Evolutionary conservation across 2,113 vertebrate species (phyloP).

Genomic region (Candoia aspera): DNA sequence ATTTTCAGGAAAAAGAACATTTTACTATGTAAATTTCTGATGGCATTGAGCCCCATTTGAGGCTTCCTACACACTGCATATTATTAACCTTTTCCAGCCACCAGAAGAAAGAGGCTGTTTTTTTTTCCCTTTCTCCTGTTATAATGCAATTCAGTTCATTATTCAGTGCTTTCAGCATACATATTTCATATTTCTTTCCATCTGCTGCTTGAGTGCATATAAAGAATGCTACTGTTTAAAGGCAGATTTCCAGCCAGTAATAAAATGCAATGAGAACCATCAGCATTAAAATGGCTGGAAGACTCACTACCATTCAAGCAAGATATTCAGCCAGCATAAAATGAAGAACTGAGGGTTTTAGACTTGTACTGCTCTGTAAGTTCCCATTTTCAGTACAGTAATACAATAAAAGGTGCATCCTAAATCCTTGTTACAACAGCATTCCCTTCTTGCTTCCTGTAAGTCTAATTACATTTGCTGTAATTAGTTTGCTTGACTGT

Average conservation of each 20-base stretch:
- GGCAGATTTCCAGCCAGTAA: background rate
- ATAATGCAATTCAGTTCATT: slow-evolving; percentile 17
- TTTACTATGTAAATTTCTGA: background rate
- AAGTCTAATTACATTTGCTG: slow-evolving; percentile 12
- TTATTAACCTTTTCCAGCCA: slow-evolving; percentile 1
- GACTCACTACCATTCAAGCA: background rate
- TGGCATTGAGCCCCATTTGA: background rate
- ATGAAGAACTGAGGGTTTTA: background rate
- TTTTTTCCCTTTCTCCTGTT: background rate
- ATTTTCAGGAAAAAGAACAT: background rate
- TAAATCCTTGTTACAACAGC: background rate
- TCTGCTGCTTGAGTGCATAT: background rate
- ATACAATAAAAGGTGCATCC: background rate
- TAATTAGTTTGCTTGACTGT: background rate
- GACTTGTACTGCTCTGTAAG: background rate
- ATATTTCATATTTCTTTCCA: background rate
- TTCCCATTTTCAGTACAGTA: background rate
- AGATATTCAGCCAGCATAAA: background rate
- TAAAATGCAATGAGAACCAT: background rate
- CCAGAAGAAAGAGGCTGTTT: background rate
- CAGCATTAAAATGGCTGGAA: slow-evolving; percentile 2
- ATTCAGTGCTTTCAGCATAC: slow-evolving; percentile 7
- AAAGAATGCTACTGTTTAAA: slow-evolving; percentile 8
- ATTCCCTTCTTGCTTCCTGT: background rate
- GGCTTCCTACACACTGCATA: background rate